Evolutionary conservation across 1,140 invertebrate genomes (phyloP).

Genomic region (Sarcophaga peregrina): DNA sequence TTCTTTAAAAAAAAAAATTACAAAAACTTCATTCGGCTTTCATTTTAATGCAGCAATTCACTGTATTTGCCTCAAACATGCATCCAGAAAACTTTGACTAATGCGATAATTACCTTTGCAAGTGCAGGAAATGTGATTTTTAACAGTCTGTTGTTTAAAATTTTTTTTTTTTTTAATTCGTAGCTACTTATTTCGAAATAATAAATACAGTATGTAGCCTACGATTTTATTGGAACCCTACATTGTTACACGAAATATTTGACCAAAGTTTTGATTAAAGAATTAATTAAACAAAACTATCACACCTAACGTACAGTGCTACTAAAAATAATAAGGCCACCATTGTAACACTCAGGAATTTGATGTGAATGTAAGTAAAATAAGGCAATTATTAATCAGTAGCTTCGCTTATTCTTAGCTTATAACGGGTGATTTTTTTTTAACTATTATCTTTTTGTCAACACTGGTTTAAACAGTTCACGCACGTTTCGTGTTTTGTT

Average conservation of each 20-base stretch:
- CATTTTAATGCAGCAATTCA: neutral
- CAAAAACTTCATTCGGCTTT: neutral
- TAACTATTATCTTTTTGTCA: too few relatives aligned
- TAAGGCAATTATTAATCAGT: too few relatives aligned
- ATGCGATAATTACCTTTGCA: constrained; percentile 40
- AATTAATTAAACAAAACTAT: too few relatives aligned
- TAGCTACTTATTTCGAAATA: neutral
- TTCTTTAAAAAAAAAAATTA: neutral
- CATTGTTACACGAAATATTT: neutral
- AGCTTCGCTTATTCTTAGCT: too few relatives aligned
- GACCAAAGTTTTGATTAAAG: too few relatives aligned
- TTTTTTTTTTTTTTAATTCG: neutral
- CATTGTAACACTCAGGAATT: too few relatives aligned
- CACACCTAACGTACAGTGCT: too few relatives aligned
- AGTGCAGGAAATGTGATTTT: constrained; percentile 42
- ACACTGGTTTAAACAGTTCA: too few relatives aligned
- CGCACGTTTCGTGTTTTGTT: too few relatives aligned
- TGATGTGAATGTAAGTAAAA: too few relatives aligned
- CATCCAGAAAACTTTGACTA: constrained; percentile 38
- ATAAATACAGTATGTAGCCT: neutral
- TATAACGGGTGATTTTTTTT: too few relatives aligned
- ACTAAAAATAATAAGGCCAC: too few relatives aligned
- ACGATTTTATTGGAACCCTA: neutral
- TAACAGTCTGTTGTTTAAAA: constrained; percentile 29
- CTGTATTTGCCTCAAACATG: neutral